Percentiles rank a stretch among this genome's conserved stretches.
These are phyloP conservation scores for Orgyia antiqua DNA, from an alignment of 2,888 invertebrate species.

Conservation along the genomic window DNA sequence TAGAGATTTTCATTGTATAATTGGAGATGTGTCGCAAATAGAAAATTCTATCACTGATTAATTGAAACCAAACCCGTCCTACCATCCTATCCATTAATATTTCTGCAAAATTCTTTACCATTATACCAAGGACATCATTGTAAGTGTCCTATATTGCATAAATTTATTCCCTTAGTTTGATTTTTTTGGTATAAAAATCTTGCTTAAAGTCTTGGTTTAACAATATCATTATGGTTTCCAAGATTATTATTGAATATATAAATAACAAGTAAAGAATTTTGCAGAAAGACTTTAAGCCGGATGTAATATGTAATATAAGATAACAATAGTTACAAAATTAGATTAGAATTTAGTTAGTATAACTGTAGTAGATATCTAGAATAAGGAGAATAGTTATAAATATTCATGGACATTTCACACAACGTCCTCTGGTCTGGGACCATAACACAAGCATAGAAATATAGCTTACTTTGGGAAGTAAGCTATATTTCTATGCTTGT, in stretches of 20 bases:
- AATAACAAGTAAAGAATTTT: constrained; percentile 65
- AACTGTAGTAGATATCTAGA: no score
- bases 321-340: no score
- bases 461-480: no score
- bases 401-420: no score
- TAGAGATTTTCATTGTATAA: constrained; percentile 68
- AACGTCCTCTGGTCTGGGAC: no score
- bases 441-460: no score
- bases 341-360: no score
- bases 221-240: constrained; percentile 13
- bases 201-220: constrained; percentile 67
- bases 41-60: constrained; percentile 51
- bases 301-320: constrained; percentile 13
- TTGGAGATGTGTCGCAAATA: constrained; percentile 69
- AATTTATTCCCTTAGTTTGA: constrained; percentile 22
- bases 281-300: constrained; percentile 69
- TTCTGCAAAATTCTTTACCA: constrained; percentile 76
- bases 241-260: constrained; percentile 8
- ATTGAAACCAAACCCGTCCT: constrained; percentile 17
- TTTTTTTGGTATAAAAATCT: constrained; percentile 38
- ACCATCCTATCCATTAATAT: constrained; percentile 35
- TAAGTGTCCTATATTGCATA: constrained; percentile 51
- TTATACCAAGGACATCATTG: constrained; percentile 45
- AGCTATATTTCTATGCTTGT: no score
- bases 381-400: no score